Evolutionary conservation across 2,888 invertebrate genomes (phyloP).

Genomic region (Unio pictorum): DNA sequence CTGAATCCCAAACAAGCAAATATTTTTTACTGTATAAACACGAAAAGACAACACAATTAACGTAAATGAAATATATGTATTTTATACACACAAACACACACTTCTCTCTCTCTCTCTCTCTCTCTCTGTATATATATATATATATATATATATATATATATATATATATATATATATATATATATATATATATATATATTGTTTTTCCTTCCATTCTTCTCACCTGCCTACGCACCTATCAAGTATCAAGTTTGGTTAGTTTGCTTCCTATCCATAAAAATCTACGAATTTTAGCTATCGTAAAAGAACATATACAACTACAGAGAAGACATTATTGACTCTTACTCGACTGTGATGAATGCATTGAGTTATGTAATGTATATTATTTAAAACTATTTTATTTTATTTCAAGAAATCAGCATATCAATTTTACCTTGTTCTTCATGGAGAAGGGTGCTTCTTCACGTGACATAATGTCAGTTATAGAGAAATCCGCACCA

Average conservation of each 20-base stretch:
- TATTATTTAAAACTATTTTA: not conserved
- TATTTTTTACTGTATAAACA: too few relatives aligned
- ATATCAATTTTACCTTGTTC: conserved; percentile 52
- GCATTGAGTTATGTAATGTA: not conserved
- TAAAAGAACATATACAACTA: not conserved
- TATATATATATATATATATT: too few relatives aligned
- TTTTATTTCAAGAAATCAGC: conserved; percentile 35
- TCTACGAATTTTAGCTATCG: not conserved
- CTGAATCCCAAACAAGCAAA: too few relatives aligned
- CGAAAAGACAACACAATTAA: too few relatives aligned
- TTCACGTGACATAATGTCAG: conserved; percentile 41
- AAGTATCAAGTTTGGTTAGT: too few relatives aligned
- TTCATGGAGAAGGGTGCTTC: conserved; percentile 47
- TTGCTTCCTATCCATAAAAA: not conserved
- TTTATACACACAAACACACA: too few relatives aligned
- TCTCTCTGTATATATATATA: too few relatives aligned
- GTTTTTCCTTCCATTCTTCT: not conserved
- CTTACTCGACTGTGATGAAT: not conserved
- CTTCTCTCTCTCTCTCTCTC: rapidly evolving
- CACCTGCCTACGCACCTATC: not conserved
- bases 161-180: too few relatives aligned
- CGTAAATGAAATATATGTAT: too few relatives aligned
- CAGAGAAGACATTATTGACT: not conserved
- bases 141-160: too few relatives aligned
- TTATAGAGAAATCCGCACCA: conserved; percentile 46